Evolutionary conservation across 37 sponge, comb jelly and placozoan genomes (phyloP).

Genomic region (Beroe forskalii): DNA sequence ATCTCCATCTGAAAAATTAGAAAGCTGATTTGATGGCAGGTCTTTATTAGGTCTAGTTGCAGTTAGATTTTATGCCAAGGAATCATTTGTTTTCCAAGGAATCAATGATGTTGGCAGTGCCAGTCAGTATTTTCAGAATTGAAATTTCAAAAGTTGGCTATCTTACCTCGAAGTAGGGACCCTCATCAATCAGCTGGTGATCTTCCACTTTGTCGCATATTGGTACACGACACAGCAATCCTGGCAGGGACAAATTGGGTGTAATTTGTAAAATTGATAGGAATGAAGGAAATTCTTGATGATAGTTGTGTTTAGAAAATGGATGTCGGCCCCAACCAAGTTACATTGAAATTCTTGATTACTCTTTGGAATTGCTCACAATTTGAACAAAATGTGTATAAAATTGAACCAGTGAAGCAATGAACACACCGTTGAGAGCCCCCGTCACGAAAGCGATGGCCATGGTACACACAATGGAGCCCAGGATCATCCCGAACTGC

Average conservation of each 20-base stretch:
- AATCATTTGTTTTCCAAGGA: too few relatives aligned
- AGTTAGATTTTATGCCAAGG: too few relatives aligned
- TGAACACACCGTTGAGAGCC: conserved; percentile 22
- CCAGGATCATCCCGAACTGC: conserved; percentile 51
- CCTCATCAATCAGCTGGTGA: not conserved
- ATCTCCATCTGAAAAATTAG: not conserved
- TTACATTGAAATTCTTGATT: too few relatives aligned
- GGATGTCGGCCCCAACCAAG: too few relatives aligned
- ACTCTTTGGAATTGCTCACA: too few relatives aligned
- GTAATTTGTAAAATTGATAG: not conserved
- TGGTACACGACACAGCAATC: conserved; percentile 1
- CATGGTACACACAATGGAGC: not conserved
- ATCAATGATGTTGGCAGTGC: too few relatives aligned
- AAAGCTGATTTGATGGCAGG: too few relatives aligned
- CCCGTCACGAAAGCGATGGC: not conserved
- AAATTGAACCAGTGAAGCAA: too few relatives aligned
- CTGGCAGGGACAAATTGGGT: not conserved
- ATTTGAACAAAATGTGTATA: too few relatives aligned
- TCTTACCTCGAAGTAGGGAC: conserved; percentile 59
- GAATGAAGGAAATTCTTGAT: not conserved
- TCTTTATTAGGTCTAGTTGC: too few relatives aligned
- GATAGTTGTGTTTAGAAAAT: not conserved
- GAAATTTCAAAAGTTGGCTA: too few relatives aligned
- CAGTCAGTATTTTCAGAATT: too few relatives aligned
- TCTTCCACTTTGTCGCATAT: conserved; percentile 32